Base-by-base conservation (phyloP, 2,888 invertebrate species). In the Xylocampa areola region DNA sequence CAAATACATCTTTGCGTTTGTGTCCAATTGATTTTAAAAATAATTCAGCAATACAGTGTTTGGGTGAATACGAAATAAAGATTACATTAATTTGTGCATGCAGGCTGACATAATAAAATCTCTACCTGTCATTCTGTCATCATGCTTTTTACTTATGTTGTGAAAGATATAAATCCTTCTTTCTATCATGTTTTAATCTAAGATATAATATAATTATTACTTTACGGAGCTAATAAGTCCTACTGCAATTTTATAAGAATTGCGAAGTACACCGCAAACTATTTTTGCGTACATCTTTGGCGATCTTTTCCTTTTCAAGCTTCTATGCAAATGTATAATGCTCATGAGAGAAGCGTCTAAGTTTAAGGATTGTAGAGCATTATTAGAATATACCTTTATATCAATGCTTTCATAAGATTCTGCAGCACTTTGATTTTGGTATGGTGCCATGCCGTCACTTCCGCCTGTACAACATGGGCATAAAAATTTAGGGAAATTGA, bases 381-480 rank as follows among this genome's bases (percentile, higher is more conserved):
- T 64, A 47, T 77, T 77, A 13, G 82, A 79, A 47, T 54, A 58
- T 29, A 55, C 57, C 35, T 72, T 81, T 25, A 90, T 68, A 54
- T 89, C 81, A 10, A 91, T 85, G 43, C 77, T 87, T 77, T 91
- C 89, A 58, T 85, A 90, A 1, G 88, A 90, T 57, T 76, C 82
- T 7, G 52, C 66, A n/a, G 76, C 50, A 33, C 65, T 81, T 37
- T 70, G 73, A 51, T 60, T 59, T 39, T 43, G 52, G 54, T 75
- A 80, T 2, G 72, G 69, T 55, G 84, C 77, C 14, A 73, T 45
- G 5, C 57, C 63, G 48, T 82, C 83, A n/a, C 72, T 76, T 4
- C 83, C 84, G 2, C 87, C 86, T 19, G 81, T 80, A 57, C 90
- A 90, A 65, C 92, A 92, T 0, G 92, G 91, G 40, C 91, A 92